phyloP scores from a whole-genome alignment of 2,888 invertebrate species.

The Philereme transversata region DNA sequence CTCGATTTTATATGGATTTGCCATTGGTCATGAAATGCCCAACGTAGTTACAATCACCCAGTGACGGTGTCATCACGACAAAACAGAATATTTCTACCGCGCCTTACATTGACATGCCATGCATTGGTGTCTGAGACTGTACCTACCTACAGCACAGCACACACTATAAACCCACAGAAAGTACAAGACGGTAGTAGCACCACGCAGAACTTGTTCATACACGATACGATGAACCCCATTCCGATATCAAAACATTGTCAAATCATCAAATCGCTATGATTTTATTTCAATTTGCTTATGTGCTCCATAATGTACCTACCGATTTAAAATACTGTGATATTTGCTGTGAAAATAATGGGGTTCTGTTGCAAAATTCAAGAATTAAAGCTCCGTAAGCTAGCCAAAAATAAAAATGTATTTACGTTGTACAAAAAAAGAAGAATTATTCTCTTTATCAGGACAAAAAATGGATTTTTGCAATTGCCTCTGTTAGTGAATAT shows the following conservation, averaged over 20 bases:
- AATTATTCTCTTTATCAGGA: constrained; percentile 4
- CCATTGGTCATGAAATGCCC: no score
- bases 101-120: neutral
- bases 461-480: constrained; percentile 9
- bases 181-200: constrained; percentile 7
- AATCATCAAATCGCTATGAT: no score
- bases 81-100: no score
- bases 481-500: constrained; percentile 10
- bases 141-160: constrained; percentile 7
- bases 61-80: no score
- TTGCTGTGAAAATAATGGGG: constrained; percentile 30
- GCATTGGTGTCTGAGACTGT: constrained; percentile 15
- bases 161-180: neutral
- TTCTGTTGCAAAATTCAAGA: constrained; percentile 36
- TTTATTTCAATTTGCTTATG: no score
- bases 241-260: neutral
- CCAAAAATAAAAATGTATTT: constrained; percentile 15
- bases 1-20: no score
- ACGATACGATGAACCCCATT: constrained; percentile 34
- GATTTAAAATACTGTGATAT: no score
- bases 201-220: constrained; percentile 54
- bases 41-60: no score
- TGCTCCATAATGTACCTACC: no score
- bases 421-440: constrained; percentile 8
- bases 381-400: constrained; percentile 14